Percentiles rank a stretch among this genome's conserved stretches.
Conservation (phyloP, 2,113 vertebrate species). For the Cyprinus carpio region DNA sequence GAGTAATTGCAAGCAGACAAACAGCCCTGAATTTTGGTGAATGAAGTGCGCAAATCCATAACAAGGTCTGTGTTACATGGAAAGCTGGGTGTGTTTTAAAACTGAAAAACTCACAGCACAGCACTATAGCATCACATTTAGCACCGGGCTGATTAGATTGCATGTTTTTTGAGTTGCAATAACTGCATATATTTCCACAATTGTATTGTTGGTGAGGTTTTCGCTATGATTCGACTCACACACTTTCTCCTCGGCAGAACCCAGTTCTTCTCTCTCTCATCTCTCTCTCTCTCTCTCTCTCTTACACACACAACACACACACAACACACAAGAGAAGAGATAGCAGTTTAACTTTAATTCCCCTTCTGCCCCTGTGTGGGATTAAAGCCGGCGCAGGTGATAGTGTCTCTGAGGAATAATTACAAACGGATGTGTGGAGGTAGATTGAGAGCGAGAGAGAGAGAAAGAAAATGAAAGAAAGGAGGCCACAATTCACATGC, state of each 20-base stretch:
- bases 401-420: slow-evolving; percentile 54
- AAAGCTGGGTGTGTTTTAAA: neutral
- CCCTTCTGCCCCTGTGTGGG: slow-evolving; percentile 2
- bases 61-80: neutral
- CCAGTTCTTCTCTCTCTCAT: neutral
- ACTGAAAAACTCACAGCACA: neutral
- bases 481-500: slow-evolving; percentile 63
- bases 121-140: neutral
- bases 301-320: neutral
- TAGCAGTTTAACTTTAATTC: slow-evolving; percentile 33
- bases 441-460: slow-evolving; percentile 51
- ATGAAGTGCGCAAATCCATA: neutral
- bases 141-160: neutral
- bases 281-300: too few species aligned
- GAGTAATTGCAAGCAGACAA: neutral
- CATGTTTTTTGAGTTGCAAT: neutral
- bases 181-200: neutral
- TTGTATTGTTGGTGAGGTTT: neutral
- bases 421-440: slow-evolving; percentile 55
- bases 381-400: slow-evolving; percentile 54
- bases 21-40: neutral
- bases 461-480: slow-evolving; percentile 38
- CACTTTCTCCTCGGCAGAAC: neutral
- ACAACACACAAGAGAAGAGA: slow-evolving; percentile 17
- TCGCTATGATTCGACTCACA: neutral